These are phyloP conservation scores for Gallinago solitaria DNA, from an alignment of 2,797 vertebrate genomes.

Conservation along the genomic window DNA sequence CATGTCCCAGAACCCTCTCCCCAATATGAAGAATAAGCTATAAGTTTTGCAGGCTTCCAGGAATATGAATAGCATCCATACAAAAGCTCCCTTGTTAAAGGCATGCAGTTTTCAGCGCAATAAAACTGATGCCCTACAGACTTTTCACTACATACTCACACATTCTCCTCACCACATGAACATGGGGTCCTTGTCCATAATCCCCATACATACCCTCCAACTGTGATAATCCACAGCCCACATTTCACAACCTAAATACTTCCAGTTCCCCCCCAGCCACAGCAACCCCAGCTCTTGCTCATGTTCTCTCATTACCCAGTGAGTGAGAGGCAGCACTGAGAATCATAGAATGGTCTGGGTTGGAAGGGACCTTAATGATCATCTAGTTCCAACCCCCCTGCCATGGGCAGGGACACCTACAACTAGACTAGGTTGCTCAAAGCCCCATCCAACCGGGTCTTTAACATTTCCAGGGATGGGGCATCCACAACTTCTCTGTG, in stretches of 20 bases:
- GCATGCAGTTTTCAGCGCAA: not conserved
- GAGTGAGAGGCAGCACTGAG: not conserved
- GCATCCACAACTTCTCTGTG: too few species aligned
- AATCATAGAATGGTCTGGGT: too few species aligned
- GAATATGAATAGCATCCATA: not conserved
- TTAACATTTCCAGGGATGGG: too few species aligned
- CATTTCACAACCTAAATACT: not conserved
- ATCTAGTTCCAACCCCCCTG: too few species aligned
- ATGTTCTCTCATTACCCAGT: not conserved
- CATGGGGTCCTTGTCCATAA: not conserved
- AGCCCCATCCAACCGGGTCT: too few species aligned
- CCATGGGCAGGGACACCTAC: too few species aligned
- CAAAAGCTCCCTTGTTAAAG: not conserved
- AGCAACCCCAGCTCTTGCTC: not conserved
- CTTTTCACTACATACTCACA: not conserved
- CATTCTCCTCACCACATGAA: not conserved
- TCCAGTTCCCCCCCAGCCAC: not conserved
- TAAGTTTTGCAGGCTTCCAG: not conserved
- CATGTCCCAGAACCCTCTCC: not conserved
- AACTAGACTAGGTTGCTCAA: too few species aligned
- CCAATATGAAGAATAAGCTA: not conserved
- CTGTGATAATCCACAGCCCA: not conserved
- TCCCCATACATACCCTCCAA: fast-evolving
- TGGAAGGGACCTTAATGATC: too few species aligned
- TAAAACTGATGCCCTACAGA: not conserved